Base-by-base conservation (phyloP, 2,888 invertebrate species). In the Philereme transversata region DNA sequence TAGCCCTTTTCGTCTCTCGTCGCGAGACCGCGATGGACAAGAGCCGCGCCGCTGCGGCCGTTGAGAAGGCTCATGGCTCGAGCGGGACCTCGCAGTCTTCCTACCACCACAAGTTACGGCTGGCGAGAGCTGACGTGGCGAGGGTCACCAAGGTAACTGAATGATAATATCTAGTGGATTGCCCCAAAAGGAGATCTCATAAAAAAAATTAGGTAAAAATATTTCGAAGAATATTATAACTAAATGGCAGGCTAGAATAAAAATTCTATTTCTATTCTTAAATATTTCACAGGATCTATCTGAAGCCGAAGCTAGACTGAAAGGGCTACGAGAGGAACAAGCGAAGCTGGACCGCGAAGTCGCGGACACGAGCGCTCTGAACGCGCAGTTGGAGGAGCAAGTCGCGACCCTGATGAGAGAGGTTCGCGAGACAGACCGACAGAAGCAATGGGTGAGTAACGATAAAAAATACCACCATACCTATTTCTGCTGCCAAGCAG, bases 81-180 rank as follows among this genome's bases (percentile, higher is more conserved):
- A 68, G 71, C 1, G 71, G 76, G 3, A 86, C 84, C 40, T 85
- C 91, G 55, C 90, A 90, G 77, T 77, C 84, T 5, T 63, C 72
- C 0, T 89, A 90, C 75, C 84, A 85, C 55, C 90, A 90, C 73
- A 89, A 87, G 71, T 78, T 92, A 58, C 74, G 90, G 43, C 82
- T 92, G 38, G 90, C 89, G 6, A 83, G 79, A 54, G 76, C 85
- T 2, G 90, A 92, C 60, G 82, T 91, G 2, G 78, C 82, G 1
- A 80, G 91, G 43, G 88, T 90, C 40, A 78, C 82, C 4, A 92
- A 90, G 87, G 92, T 92, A 68, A 8, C n/a, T n/a, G n/a, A n/a
- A n/a, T n/a, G n/a, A n/a, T n/a, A n/a, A n/a, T n/a, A 22, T 1
- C 22, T 22, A 3, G 22, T 22, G 22, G 22, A n/a, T 22, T 22